Evolutionary conservation across 2,888 invertebrate species (phyloP).

Genomic region (Ormyrus rosae): DNA sequence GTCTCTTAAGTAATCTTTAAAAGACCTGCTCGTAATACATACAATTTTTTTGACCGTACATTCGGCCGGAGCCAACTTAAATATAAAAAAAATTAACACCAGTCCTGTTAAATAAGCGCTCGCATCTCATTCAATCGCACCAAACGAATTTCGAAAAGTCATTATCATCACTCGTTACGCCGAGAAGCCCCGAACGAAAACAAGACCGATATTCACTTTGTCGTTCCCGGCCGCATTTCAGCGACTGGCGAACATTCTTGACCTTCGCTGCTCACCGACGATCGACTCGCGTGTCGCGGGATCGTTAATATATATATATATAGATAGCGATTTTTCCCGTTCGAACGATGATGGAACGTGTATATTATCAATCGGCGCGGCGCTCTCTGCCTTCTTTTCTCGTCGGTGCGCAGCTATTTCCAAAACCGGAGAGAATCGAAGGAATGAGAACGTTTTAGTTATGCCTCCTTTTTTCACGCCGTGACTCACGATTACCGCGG

Average conservation of each 20-base stretch:
- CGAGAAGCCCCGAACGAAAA: neutral
- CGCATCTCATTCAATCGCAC: too few species aligned
- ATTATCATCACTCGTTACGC: too few species aligned
- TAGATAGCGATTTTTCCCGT: slow-evolving; percentile 7
- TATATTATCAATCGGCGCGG: neutral
- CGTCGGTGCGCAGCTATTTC: slow-evolving; percentile 5
- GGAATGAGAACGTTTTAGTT: slow-evolving; percentile 20
- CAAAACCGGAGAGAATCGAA: slow-evolving; percentile 49
- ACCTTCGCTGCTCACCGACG: slow-evolving; percentile 53
- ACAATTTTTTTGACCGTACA: too few species aligned
- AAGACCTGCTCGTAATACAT: too few species aligned
- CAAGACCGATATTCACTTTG: neutral
- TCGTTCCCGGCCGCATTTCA: neutral
- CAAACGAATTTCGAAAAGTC: too few species aligned
- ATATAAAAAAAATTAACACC: too few species aligned
- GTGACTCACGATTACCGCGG: slow-evolving; percentile 43
- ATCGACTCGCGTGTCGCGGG: slow-evolving; percentile 6
- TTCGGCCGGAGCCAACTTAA: too few species aligned
- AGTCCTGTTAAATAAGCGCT: too few species aligned
- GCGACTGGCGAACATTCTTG: slow-evolving; percentile 43
- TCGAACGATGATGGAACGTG: slow-evolving; percentile 18
- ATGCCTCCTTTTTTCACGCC: slow-evolving; percentile 45
- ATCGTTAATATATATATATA: slow-evolving; percentile 6
- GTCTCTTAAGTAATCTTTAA: too few species aligned
- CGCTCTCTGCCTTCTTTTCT: neutral